These are phyloP conservation scores for Ooceraea biroi DNA, from an alignment of 1,140 invertebrate genomes.

Conservation along the genomic window DNA sequence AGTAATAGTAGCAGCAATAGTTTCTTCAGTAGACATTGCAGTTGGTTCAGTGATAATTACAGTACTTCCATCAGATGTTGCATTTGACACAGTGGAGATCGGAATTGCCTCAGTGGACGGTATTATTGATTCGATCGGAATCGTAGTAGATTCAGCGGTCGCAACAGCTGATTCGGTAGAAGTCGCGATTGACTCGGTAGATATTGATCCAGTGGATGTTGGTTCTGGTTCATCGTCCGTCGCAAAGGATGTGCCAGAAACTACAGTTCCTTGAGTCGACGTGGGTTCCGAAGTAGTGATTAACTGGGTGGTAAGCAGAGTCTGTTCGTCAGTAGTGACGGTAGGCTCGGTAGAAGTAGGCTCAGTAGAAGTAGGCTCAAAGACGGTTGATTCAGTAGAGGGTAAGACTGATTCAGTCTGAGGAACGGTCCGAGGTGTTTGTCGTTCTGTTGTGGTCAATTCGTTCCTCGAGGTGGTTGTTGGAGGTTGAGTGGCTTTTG, in stretches of 20 bases:
- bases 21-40: neutral
- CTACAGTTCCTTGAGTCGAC: neutral
- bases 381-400: neutral
- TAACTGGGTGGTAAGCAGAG: slow-evolving; percentile 1
- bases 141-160: neutral
- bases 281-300: neutral
- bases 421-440: neutral
- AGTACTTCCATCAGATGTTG: slow-evolving; percentile 20
- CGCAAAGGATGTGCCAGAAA: slow-evolving; percentile 1
- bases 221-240: slow-evolving; percentile 9
- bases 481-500: neutral
- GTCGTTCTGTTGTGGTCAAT: neutral
- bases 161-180: neutral
- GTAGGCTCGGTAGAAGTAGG: neutral
- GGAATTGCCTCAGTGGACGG: neutral
- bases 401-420: slow-evolving; percentile 5
- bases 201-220: neutral
- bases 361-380: neutral
- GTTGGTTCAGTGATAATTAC: neutral
- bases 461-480: neutral
- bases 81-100: neutral
- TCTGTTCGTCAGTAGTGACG: neutral
- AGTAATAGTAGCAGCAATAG: neutral
- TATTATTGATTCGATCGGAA: neutral
- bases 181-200: neutral